Evolutionary conservation across 35 echinoderm and acorn worm species (phyloP).

Genomic region (Heliocidaris tuberculata): DNA sequence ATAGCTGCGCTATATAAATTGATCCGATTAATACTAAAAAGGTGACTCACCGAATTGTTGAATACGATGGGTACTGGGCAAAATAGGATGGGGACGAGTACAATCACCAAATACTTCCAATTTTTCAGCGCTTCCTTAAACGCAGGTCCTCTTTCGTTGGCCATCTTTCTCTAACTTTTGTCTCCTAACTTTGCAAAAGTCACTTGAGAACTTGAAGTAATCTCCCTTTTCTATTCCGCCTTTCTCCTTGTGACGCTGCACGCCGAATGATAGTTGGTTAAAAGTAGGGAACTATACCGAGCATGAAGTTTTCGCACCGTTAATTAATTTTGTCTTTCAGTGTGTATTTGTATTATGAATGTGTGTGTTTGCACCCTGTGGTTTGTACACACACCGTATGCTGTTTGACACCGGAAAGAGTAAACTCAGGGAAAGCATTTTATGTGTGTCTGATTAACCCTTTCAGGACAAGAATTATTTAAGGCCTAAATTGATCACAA

Average conservation of each 20-base stretch:
- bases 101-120: constrained; percentile 61
- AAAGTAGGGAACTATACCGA: neutral
- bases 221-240: too few species aligned
- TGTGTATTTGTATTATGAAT: too few species aligned
- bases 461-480: too few species aligned
- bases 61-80: constrained; percentile 57
- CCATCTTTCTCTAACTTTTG: neutral
- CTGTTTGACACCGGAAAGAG: too few species aligned
- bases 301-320: neutral
- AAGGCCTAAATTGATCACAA: too few species aligned
- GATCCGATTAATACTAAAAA: too few species aligned
- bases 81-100: constrained; percentile 56
- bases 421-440: too few species aligned
- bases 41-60: constrained; percentile 55
- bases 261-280: neutral
- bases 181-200: neutral
- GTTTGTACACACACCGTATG: too few species aligned
- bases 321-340: too few species aligned
- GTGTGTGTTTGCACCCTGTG: too few species aligned
- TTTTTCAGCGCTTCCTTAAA: constrained; percentile 45
- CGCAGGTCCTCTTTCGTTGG: neutral
- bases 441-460: too few species aligned
- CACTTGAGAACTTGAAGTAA: neutral
- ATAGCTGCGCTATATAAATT: neutral
- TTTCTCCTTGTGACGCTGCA: neutral